These are phyloP conservation scores for Drosophila pallidifrons DNA, from an alignment of 1,140 invertebrate genomes.

Conservation along the genomic window DNA sequence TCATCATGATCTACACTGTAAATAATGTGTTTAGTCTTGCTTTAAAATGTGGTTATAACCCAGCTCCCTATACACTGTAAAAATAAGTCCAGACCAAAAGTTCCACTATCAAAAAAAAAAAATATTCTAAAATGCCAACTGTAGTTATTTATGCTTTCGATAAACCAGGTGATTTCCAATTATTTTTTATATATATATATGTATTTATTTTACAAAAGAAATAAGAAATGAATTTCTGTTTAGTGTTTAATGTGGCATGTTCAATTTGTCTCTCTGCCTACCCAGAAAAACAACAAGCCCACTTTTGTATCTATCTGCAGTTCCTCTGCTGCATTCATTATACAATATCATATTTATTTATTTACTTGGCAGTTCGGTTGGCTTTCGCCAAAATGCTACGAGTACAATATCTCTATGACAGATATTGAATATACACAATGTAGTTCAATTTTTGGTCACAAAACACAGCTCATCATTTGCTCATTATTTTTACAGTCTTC, in stretches of 20 bases:
- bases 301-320: slow-evolving; percentile 40
- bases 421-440: slow-evolving; percentile 28
- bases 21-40: slow-evolving; percentile 75
- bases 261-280: slow-evolving; percentile 56
- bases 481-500: slow-evolving; percentile 5
- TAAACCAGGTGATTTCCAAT: slow-evolving; percentile 73
- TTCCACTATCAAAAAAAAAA: slow-evolving; percentile 39
- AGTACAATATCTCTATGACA: slow-evolving; percentile 33
- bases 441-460: slow-evolving; percentile 37
- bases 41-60: slow-evolving; percentile 38
- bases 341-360: slow-evolving; percentile 18
- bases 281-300: slow-evolving; percentile 46
- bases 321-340: slow-evolving; percentile 19
- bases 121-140: slow-evolving; percentile 62
- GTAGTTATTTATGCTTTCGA: slow-evolving; percentile 76
- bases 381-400: slow-evolving; percentile 18
- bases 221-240: slow-evolving; percentile 42
- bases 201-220: slow-evolving; percentile 7
- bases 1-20: slow-evolving; percentile 71
- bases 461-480: slow-evolving; percentile 11
- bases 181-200: slow-evolving; percentile 38
- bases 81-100: slow-evolving; percentile 63
- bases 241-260: slow-evolving; percentile 76
- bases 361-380: slow-evolving; percentile 18
- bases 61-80: slow-evolving; percentile 59